phyloP scores from a whole-genome alignment of 1,140 invertebrate species.

The Dendrolimus kikuchii region DNA sequence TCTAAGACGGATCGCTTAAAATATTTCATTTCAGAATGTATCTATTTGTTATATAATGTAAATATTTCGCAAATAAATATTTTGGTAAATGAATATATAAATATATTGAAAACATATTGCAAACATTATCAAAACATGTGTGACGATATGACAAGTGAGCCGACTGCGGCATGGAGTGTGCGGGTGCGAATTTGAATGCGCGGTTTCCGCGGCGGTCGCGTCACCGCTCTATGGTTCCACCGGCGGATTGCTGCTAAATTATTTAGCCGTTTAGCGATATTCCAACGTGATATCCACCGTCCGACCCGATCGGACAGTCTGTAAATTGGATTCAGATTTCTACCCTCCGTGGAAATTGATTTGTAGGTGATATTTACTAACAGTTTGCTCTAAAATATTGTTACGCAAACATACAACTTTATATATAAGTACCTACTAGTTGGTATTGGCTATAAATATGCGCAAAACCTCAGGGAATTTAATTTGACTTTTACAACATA shows the following conservation, averaged over 20 bases:
- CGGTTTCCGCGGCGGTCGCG: conserved; percentile 14
- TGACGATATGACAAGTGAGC: conserved; percentile 4
- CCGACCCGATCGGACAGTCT: conserved; percentile 60
- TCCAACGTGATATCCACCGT: conserved; percentile 57
- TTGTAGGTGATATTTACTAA: conserved; percentile 66
- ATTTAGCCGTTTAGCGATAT: conserved; percentile 71
- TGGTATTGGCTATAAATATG: no score
- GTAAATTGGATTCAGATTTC: conserved; percentile 71
- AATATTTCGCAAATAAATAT: no score
- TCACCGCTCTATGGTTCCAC: conserved; percentile 19
- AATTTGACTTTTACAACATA: no score
- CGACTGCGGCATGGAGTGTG: conserved; percentile 1
- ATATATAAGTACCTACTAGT: no score
- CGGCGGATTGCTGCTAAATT: conserved; percentile 65
- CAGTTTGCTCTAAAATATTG: conserved; percentile 9
- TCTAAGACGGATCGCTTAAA: no score
- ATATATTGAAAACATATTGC: no score
- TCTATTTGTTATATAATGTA: no score
- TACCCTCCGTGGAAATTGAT: conserved; percentile 63
- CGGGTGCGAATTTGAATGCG: conserved; percentile 8
- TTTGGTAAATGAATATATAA: no score
- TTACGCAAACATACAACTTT: conserved; percentile 1
- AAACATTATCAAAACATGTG: no score
- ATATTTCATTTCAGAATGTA: no score
- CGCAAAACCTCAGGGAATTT: no score